phyloP scores from a whole-genome alignment of 2,888 invertebrate species.

The Andricus curvator region DNA sequence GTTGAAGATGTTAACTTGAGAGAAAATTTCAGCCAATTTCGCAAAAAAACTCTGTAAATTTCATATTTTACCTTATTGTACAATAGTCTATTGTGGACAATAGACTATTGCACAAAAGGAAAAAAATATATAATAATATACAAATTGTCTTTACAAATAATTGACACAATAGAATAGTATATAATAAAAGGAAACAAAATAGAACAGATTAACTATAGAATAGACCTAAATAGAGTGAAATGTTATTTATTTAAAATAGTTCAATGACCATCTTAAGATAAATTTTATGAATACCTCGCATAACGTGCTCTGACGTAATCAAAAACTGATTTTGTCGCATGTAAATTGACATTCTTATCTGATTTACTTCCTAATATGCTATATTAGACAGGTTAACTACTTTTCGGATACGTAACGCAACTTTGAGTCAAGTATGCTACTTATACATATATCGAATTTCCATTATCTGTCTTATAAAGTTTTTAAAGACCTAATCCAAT shows the following conservation, averaged over 20 bases:
- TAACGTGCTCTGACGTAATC: neutral
- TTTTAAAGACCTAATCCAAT: neutral
- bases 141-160: too few relatives aligned
- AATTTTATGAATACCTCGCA: neutral
- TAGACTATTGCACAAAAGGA: too few relatives aligned
- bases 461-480: neutral
- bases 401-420: neutral
- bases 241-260: neutral
- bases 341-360: conserved; percentile 18
- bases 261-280: neutral
- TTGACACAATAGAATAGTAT: too few relatives aligned
- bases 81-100: too few relatives aligned
- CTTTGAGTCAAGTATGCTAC: neutral
- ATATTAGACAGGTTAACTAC: too few relatives aligned
- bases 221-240: too few relatives aligned
- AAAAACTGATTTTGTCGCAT: neutral
- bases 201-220: neutral
- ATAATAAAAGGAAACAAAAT: neutral
- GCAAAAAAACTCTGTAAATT: too few relatives aligned
- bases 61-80: too few relatives aligned
- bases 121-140: too few relatives aligned
- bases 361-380: too few relatives aligned
- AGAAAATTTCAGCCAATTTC: too few relatives aligned
- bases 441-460: neutral
- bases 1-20: too few relatives aligned